Conservation (phyloP, 2,888 invertebrate species). For the Chloroclystis v-ata region DNA sequence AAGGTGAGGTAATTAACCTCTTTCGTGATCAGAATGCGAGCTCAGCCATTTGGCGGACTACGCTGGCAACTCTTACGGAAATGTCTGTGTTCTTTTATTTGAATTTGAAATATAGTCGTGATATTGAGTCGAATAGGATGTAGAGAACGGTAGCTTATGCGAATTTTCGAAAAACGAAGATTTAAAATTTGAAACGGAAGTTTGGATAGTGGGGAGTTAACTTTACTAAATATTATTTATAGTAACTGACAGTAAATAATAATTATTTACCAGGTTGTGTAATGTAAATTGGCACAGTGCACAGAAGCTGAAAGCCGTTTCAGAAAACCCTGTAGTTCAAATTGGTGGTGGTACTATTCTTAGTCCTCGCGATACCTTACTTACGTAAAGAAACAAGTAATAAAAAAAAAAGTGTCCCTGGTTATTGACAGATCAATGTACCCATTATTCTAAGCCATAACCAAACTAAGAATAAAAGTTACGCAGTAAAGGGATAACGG, state of each 20-base stretch:
- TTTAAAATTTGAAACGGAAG: neutral
- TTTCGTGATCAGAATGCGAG: constrained; percentile 29
- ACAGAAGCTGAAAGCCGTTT: no score
- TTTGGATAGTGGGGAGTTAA: neutral
- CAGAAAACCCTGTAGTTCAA: no score
- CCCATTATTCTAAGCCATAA: constrained; percentile 7
- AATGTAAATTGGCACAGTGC: no score
- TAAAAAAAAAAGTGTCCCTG: neutral
- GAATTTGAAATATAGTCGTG: constrained; percentile 4
- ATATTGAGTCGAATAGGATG: constrained; percentile 4
- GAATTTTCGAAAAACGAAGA: neutral
- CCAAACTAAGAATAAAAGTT: constrained; percentile 28
- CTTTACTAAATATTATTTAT: no score
- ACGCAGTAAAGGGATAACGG: constrained; percentile 26
- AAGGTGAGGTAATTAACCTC: constrained; percentile 34
- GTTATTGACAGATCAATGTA: constrained; percentile 8
- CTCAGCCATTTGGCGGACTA: constrained; percentile 26
- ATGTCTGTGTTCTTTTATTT: constrained; percentile 19
- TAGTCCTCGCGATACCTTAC: no score
- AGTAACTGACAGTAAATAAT: no score
- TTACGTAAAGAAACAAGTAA: neutral
- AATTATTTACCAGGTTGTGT: no score
- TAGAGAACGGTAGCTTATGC: no score
- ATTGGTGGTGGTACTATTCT: no score
- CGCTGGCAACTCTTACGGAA: constrained; percentile 12